These are phyloP conservation scores for Diaperis boleti DNA, from an alignment of 2,888 invertebrate species.

Conservation along the genomic window DNA sequence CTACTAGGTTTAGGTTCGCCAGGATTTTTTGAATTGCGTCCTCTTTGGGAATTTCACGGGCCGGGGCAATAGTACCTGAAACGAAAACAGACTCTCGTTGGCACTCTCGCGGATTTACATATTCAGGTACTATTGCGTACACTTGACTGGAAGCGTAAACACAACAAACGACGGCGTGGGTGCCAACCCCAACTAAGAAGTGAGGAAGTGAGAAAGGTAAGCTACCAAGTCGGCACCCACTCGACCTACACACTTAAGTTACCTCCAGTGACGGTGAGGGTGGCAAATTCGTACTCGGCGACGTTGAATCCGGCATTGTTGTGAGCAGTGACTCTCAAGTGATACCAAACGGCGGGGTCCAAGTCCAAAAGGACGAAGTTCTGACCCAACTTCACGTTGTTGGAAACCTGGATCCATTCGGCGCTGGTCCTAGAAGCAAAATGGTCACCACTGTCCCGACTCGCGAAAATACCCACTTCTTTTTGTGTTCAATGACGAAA, in stretches of 20 bases:
- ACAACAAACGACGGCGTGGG: too few species aligned
- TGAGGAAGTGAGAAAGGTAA: too few species aligned
- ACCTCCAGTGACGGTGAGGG: conserved; percentile 95
- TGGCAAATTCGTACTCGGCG: conserved; percentile 95
- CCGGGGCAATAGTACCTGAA: conserved; percentile 96
- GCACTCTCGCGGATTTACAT: conserved; percentile 31
- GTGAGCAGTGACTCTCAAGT: conserved; percentile 90
- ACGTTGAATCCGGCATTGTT: conserved; percentile 97
- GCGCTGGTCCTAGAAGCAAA: conserved; percentile 74
- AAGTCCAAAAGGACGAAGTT: conserved; percentile 92
- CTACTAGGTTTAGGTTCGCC: conserved; percentile 92
- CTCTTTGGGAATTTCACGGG: conserved; percentile 86
- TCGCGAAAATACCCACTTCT: conserved; percentile 74
- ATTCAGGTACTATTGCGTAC: conserved; percentile 66
- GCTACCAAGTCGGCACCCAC: conserved; percentile 1
- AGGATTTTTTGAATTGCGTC: conserved; percentile 89
- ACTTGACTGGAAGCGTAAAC: conserved; percentile 41
- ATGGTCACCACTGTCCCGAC: not conserved
- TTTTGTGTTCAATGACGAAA: conserved; percentile 95
- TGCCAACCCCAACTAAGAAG: too few species aligned
- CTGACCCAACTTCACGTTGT: conserved; percentile 91
- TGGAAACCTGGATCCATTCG: conserved; percentile 95
- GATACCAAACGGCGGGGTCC: conserved; percentile 95
- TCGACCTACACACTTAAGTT: conserved; percentile 56
- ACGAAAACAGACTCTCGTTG: conserved; percentile 65